Evolutionary conservation across 2,113 vertebrate species (phyloP).

Genomic region (Apeltes quadracus): DNA sequence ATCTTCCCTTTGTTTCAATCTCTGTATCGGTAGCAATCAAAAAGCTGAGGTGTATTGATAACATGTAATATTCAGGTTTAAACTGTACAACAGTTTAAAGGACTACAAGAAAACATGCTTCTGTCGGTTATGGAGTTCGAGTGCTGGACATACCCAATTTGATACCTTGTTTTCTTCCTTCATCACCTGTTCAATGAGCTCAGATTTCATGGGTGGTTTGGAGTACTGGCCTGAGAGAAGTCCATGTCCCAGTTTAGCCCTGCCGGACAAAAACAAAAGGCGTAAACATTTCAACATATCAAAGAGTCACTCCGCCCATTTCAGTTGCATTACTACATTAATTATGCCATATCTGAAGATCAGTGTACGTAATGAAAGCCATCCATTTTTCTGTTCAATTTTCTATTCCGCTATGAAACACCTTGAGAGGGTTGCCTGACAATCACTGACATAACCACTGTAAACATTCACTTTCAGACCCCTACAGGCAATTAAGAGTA

Average conservation of each 20-base stretch:
- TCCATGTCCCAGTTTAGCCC: constrained; percentile 96
- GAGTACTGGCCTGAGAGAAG: constrained; percentile 96
- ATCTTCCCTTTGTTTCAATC: background rate
- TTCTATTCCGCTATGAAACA: no score
- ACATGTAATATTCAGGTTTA: constrained; percentile 2
- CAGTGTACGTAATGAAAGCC: background rate
- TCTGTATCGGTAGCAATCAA: background rate
- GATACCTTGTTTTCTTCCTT: constrained; percentile 98
- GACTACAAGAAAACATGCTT: constrained; percentile 35
- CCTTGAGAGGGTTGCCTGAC: no score
- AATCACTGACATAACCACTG: no score
- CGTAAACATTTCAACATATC: constrained; percentile 1
- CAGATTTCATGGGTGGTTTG: constrained; percentile 96
- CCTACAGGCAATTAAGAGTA: no score
- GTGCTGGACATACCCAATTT: constrained; percentile 78
- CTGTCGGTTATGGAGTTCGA: constrained; percentile 55
- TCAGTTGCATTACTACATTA: background rate
- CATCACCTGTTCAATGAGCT: constrained; percentile 99
- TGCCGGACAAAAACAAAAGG: constrained; percentile 68
- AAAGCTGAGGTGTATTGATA: constrained; percentile 8
- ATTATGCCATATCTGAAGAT: background rate
- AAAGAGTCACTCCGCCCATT: background rate
- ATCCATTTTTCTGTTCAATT: no score
- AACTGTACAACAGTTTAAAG: background rate
- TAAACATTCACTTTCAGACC: no score